These are phyloP conservation scores for Heteromurus nitidus DNA, from an alignment of 2,888 invertebrate species.

Conservation along the genomic window DNA sequence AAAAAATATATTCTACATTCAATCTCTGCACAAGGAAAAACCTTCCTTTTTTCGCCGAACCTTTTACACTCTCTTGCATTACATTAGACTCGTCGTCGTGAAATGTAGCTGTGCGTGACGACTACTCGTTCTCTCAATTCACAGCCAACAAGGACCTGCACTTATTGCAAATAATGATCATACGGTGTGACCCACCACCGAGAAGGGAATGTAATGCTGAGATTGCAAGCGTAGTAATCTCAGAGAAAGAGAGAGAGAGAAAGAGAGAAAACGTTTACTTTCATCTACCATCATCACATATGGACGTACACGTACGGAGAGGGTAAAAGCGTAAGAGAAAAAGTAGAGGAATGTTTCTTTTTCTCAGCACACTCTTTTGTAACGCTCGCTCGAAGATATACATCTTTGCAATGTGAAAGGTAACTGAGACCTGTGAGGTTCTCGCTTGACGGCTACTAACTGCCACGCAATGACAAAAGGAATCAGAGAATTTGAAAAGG, in stretches of 20 bases:
- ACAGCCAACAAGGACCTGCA: slow-evolving; percentile 59
- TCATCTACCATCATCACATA: not conserved
- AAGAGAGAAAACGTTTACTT: slow-evolving; percentile 14
- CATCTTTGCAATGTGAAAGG: slow-evolving; percentile 46
- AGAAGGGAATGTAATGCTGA: slow-evolving; percentile 24
- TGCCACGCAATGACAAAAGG: slow-evolving; percentile 8
- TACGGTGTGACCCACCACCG: slow-evolving; percentile 33
- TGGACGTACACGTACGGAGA: not conserved
- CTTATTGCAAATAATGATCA: slow-evolving; percentile 64
- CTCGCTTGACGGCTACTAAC: slow-evolving; percentile 9
- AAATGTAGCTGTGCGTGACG: slow-evolving; percentile 55
- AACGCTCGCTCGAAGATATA: slow-evolving; percentile 23
- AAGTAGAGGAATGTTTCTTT: not conserved
- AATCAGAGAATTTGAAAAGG: slow-evolving; percentile 54
- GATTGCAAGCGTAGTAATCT: slow-evolving; percentile 37
- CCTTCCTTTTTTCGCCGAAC: no score
- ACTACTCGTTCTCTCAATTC: slow-evolving; percentile 56
- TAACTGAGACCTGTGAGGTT: slow-evolving; percentile 40
- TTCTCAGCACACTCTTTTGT: slow-evolving; percentile 28
- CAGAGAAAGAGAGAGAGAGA: not conserved
- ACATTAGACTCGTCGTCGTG: not conserved
- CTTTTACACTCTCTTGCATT: not conserved
- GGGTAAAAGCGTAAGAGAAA: not conserved
- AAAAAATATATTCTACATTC: no score
- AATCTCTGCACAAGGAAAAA: no score